phyloP scores from a whole-genome alignment of 2,113 vertebrate species.

The Neolamprologus modestus region DNA sequence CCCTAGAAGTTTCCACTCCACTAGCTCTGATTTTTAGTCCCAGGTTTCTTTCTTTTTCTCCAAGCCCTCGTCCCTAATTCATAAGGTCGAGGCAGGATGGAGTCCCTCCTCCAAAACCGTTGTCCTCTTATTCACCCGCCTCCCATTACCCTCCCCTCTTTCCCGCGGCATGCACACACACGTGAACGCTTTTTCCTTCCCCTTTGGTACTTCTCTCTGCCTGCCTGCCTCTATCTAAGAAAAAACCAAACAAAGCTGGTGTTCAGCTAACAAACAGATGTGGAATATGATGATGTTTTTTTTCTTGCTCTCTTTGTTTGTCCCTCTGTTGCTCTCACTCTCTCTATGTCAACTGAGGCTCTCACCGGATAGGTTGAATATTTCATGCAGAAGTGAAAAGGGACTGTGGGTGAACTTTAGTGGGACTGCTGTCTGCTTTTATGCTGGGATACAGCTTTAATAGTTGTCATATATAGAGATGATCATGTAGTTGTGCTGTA shows the following conservation, averaged over 20 bases:
- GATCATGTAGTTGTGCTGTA: background rate
- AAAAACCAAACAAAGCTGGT: background rate
- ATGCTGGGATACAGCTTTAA: background rate
- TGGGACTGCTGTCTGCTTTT: background rate
- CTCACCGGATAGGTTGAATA: conserved; percentile 58
- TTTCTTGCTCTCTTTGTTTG: background rate
- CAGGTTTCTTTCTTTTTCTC: conserved; percentile 48
- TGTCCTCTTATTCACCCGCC: background rate
- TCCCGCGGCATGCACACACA: background rate
- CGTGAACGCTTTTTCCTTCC: no score
- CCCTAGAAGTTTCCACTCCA: conserved; percentile 43
- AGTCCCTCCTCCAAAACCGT: background rate
- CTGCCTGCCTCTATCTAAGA: background rate
- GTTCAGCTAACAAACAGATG: background rate
- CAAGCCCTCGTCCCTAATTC: conserved; percentile 49
- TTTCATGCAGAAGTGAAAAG: conserved; percentile 50
- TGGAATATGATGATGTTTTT: background rate
- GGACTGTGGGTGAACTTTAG: conserved; percentile 16
- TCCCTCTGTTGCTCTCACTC: background rate
- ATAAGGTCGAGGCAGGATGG: conserved; percentile 25
- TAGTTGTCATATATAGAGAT: background rate
- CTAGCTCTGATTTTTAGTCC: conserved; percentile 45
- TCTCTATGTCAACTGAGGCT: conserved; percentile 19
- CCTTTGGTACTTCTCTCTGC: background rate
- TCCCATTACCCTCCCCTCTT: background rate